Evolutionary conservation across 2,888 invertebrate species (phyloP).

Genomic region (Arctia plantaginis): DNA sequence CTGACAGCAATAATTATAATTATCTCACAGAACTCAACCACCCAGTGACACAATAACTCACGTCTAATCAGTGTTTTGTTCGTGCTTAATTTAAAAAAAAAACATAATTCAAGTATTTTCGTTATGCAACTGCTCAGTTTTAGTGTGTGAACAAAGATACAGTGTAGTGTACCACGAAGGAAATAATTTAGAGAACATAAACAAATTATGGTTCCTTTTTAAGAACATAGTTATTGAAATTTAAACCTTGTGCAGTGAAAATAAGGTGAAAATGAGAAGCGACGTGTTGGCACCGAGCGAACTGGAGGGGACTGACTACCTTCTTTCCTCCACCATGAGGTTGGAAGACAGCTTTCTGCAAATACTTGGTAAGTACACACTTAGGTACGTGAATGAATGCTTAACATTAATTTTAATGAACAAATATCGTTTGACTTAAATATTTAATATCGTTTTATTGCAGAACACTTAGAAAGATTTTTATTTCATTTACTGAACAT

Average conservation of each 20-base stretch:
- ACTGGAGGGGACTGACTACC: constrained; percentile 88
- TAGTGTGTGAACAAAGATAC: constrained; percentile 47
- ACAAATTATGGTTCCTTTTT: constrained; percentile 55
- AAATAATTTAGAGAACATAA: constrained; percentile 48
- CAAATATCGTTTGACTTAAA: neutral
- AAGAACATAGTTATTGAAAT: constrained; percentile 47
- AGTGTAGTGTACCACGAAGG: constrained; percentile 49
- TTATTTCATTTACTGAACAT: neutral
- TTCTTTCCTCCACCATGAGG: constrained; percentile 88
- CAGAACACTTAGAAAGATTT: neutral
- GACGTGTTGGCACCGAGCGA: constrained; percentile 84
- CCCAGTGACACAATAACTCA: constrained; percentile 33
- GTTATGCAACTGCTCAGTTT: constrained; percentile 40
- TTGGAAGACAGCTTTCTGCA: constrained; percentile 88
- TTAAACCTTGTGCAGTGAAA: constrained; percentile 58
- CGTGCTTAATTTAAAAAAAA: constrained; percentile 27
- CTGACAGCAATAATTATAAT: constrained; percentile 49
- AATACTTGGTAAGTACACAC: constrained; percentile 85
- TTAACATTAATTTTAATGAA: neutral
- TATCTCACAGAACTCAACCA: constrained; percentile 16
- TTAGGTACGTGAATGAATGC: neutral
- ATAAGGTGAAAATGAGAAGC: constrained; percentile 79
- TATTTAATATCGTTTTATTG: neutral
- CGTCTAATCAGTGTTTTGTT: constrained; percentile 31
- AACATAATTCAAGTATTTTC: constrained; percentile 18